Percentiles rank a stretch among this genome's conserved stretches.
Conservation (phyloP, 2,888 invertebrate species). For the Keiferia lycopersicella region DNA sequence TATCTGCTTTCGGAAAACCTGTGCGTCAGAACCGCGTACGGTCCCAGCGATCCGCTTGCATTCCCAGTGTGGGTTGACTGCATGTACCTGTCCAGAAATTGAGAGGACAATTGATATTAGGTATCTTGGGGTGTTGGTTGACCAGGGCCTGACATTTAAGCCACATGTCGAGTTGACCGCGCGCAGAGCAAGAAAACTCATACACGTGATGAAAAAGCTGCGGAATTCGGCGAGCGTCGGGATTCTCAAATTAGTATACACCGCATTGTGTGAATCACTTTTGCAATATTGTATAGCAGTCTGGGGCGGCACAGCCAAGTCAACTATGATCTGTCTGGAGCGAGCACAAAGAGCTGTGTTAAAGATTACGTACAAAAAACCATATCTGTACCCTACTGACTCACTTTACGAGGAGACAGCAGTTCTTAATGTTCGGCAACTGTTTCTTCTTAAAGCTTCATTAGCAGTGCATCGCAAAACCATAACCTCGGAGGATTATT, state of each 20-base stretch:
- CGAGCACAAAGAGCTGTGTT: slow-evolving; percentile 14
- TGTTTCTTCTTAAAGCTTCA: too few species aligned
- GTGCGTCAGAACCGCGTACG: not conserved
- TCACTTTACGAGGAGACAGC: too few species aligned
- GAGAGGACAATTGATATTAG: not conserved
- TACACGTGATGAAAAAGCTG: not conserved
- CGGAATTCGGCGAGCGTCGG: not conserved
- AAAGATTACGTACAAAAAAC: not conserved
- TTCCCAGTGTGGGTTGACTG: too few species aligned
- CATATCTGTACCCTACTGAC: not conserved
- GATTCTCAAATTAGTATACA: not conserved
- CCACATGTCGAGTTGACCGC: not conserved
- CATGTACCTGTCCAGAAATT: not conserved
- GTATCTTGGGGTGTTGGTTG: not conserved
- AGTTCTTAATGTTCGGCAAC: too few species aligned
- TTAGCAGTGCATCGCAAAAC: too few species aligned
- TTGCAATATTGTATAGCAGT: not conserved
- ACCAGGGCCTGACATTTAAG: not conserved
- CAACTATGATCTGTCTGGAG: not conserved
- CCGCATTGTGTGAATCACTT: slow-evolving; percentile 3
- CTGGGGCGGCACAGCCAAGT: slow-evolving; percentile 14
- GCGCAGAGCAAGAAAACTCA: not conserved
- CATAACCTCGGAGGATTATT: too few species aligned
- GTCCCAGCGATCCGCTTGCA: too few species aligned
- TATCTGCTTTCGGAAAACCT: not conserved